These are phyloP conservation scores for Limnephilus lunatus DNA, from an alignment of 2,888 invertebrate species.

Conservation along the genomic window DNA sequence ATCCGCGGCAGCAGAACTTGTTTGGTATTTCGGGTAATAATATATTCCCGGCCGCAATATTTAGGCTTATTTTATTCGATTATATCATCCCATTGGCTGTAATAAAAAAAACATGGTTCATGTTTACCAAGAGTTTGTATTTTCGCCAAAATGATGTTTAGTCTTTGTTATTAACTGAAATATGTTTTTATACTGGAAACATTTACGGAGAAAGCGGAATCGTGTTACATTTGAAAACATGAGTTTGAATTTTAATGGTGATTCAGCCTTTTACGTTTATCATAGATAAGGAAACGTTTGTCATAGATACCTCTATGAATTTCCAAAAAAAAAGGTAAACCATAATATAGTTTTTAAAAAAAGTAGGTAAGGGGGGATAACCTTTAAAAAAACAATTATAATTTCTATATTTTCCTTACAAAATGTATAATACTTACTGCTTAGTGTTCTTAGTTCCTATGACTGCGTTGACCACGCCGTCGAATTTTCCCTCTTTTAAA, in stretches of 20 bases:
- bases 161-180: background rate
- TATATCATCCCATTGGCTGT: constrained; percentile 11
- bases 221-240: background rate
- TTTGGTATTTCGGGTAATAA: background rate
- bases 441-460: no score
- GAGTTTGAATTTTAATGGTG: no score
- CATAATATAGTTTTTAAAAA: no score
- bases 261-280: background rate
- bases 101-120: background rate
- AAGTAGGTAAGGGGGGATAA: no score
- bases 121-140: background rate
- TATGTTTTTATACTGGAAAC: background rate
- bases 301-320: background rate
- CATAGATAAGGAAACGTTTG: no score
- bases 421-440: no score
- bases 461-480: no score
- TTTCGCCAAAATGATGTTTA: background rate
- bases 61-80: constrained; percentile 26
- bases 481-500: no score
- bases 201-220: background rate
- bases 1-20: background rate
- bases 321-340: background rate
- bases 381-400: no score
- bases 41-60: background rate
- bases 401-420: no score